Conservation (phyloP, 2,888 invertebrate species). For the Trachelus troglodyta region DNA sequence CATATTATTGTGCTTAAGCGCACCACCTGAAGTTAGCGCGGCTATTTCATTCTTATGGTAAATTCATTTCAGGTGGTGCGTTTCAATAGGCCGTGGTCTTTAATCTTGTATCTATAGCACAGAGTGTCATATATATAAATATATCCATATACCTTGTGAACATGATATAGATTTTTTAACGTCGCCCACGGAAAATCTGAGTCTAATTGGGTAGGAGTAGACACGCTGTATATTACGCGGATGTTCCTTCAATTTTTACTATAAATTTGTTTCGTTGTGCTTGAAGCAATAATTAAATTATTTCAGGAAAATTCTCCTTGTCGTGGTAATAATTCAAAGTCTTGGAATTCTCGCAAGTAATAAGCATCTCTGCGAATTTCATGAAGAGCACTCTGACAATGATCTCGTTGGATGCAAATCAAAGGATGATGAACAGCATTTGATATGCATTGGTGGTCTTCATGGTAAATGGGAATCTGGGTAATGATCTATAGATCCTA, state of each 20-base stretch:
- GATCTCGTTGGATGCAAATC: conserved; percentile 23
- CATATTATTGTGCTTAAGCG: too few species aligned
- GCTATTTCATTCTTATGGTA: too few species aligned
- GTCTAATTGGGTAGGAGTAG: background rate
- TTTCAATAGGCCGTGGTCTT: background rate
- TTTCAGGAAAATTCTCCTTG: background rate
- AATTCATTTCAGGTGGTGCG: too few species aligned
- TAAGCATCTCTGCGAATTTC: background rate
- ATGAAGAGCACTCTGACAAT: background rate
- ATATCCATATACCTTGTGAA: background rate
- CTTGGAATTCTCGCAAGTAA: background rate
- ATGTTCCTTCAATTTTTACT: background rate
- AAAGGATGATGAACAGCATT: conserved; percentile 28
- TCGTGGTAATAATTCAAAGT: background rate
- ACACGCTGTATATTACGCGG: background rate
- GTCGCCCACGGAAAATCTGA: background rate
- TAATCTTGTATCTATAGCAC: background rate
- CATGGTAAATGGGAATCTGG: conserved; percentile 27
- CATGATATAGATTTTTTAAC: background rate
- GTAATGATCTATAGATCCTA: conserved; percentile 22
- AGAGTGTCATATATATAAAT: background rate
- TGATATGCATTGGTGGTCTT: conserved; percentile 43
- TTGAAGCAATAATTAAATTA: background rate
- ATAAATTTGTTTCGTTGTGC: background rate
- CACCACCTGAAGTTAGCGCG: too few species aligned